These are phyloP conservation scores for Catocala fraxini DNA, from an alignment of 2,888 invertebrate genomes.

Conservation along the genomic window DNA sequence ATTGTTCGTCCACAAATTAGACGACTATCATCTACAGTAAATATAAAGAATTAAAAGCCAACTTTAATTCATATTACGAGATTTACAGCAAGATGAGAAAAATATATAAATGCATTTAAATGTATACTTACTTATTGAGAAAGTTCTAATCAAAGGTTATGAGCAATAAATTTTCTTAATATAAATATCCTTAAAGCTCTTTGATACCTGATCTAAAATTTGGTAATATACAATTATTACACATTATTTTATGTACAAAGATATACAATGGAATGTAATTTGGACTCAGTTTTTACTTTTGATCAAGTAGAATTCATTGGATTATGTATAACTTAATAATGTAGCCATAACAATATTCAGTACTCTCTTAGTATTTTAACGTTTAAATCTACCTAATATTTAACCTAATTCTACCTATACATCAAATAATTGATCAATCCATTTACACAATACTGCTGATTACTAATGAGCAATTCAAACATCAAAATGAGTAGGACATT, in stretches of 20 bases:
- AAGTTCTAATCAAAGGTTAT: conserved; percentile 66
- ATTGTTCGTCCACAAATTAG: conserved; percentile 25
- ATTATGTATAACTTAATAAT: conserved; percentile 69
- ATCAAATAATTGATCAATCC: conserved; percentile 72
- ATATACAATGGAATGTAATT: conserved; percentile 84
- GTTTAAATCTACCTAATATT: conserved; percentile 54
- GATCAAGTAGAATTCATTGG: conserved; percentile 67
- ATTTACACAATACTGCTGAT: conserved; percentile 76
- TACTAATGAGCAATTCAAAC: conserved; percentile 70
- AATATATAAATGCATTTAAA: conserved; percentile 73
- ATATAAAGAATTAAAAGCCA: conserved; percentile 18
- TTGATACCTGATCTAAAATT: conserved; percentile 71
- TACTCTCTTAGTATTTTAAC: conserved; percentile 76
- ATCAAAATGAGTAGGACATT: conserved; percentile 43
- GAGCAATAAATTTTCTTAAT: conserved; percentile 79
- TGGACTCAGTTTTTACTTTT: conserved; percentile 79
- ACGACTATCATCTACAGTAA: conserved; percentile 17
- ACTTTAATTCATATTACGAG: conserved; percentile 27
- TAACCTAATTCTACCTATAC: conserved; percentile 65
- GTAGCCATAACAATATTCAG: conserved; percentile 79
- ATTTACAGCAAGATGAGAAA: conserved; percentile 28
- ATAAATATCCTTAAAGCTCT: conserved; percentile 81
- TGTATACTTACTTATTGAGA: conserved; percentile 43
- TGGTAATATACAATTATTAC: conserved; percentile 59
- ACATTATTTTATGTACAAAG: conserved; percentile 74